Evolutionary conservation across 2,888 invertebrate genomes (phyloP).

Genomic region (Hermaeophaga mercurialis): DNA sequence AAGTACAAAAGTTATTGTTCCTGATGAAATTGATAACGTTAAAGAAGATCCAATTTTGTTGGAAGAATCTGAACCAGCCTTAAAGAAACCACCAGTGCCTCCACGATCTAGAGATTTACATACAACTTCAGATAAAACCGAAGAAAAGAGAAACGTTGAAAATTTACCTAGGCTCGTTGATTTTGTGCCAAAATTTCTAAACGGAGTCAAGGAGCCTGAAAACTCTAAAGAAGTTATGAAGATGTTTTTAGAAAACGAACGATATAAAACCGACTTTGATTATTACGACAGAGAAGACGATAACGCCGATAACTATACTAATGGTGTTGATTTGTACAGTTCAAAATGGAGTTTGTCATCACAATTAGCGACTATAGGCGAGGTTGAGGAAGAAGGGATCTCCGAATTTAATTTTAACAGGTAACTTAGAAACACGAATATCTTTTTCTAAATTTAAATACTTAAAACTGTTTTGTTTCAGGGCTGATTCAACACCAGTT

Average conservation of each 20-base stretch:
- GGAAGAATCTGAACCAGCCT: slow-evolving; percentile 30
- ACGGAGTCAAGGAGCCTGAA: slow-evolving; percentile 48
- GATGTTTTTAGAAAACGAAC: slow-evolving; percentile 52
- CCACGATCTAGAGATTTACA: slow-evolving; percentile 48
- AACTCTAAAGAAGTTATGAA: slow-evolving; percentile 56
- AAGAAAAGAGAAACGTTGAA: slow-evolving; percentile 40
- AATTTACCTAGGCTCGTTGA: slow-evolving; percentile 72
- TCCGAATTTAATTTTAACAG: slow-evolving; percentile 34
- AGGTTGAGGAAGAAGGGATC: slow-evolving; percentile 65
- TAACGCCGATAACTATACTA: slow-evolving; percentile 41
- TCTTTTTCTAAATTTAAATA: no score
- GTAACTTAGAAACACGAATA: slow-evolving; percentile 32
- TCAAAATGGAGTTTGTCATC: slow-evolving; percentile 64
- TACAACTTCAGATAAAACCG: slow-evolving; percentile 30
- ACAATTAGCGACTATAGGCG: slow-evolving; percentile 73
- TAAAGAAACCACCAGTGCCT: slow-evolving; percentile 49
- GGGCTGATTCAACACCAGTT: slow-evolving; percentile 43
- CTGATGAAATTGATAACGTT: slow-evolving; percentile 36
- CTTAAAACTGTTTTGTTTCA: slow-evolving; percentile 18
- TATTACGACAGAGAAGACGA: slow-evolving; percentile 39
- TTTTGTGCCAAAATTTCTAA: slow-evolving; percentile 68
- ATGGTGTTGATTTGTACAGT: slow-evolving; percentile 51
- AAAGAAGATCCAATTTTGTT: slow-evolving; percentile 32
- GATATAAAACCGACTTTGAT: slow-evolving; percentile 42
- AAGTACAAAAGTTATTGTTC: slow-evolving; percentile 48